Evolutionary conservation across 2,888 invertebrate genomes (phyloP), one percentile per base, ranked within the genome.

Genomic region (Eudemis profundana): DNA sequence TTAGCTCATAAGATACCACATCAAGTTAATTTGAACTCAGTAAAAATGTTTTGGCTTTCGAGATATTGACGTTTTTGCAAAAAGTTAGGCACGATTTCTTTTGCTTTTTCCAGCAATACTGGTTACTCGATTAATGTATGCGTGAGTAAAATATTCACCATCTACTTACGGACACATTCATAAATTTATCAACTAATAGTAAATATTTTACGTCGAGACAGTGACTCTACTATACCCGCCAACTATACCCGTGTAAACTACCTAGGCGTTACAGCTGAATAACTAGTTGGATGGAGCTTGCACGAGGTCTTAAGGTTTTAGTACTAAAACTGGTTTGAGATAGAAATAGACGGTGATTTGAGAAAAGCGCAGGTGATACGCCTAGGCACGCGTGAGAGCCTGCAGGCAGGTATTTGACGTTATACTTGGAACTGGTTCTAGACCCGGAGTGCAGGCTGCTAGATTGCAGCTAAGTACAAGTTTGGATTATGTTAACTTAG

Each of bases 331-430:
- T 12, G 54, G 54, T 54, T 42, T 21, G 40, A 27, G 54, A 54
- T 54, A 23, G 54, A 54, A 42, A 40, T 54, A 54, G 54, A 40
- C 40, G 40, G 15, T 17, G 46, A 46, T 21, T 19, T 46, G 54
- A 40, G 54, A 54, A 54, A 54, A 54, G 54, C 40, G 27, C 54
- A 40, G 54, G 54, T 53, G 54, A 50, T 50, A 33, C 23, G 53
- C 53, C 53, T 54, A 54, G 40, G 15, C 42, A 54, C 40, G 54
- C 56, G 56, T 56, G 56, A 56, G 56, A 56, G 56, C 42, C 29
- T 44, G 29, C 4, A n/a, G 54, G n/a, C 15, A 42, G 17, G 5
- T 46, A 50, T 33, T 50, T 29, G 29, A 50, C 12, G 50, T 4
- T 15, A 50, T 50, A 47, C 14, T 36, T 23, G 12, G 29, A 59